Conservation (phyloP, 2,113 vertebrate genomes). For the Erythrolamprus reginae region DNA sequence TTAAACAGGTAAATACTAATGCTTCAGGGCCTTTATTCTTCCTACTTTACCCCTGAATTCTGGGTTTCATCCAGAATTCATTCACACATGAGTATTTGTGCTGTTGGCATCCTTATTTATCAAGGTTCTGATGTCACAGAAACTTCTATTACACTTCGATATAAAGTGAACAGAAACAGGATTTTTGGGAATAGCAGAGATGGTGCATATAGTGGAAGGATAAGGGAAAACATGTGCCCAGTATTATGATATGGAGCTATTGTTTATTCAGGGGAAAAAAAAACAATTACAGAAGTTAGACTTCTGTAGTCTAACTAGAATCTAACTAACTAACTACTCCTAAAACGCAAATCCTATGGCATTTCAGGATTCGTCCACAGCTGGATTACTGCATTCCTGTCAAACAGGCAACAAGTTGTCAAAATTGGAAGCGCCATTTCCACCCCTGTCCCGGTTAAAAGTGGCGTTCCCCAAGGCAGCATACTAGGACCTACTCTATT, state of each 20-base stretch:
- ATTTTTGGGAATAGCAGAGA: neutral
- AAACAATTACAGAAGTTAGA: no score
- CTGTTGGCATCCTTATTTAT: neutral
- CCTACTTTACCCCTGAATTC: neutral
- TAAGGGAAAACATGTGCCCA: neutral
- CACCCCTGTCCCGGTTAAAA: no score
- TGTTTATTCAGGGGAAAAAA: neutral
- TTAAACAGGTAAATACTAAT: neutral
- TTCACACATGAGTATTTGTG: neutral
- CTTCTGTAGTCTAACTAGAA: no score
- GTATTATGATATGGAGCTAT: neutral
- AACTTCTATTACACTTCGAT: neutral
- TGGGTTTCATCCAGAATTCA: neutral
- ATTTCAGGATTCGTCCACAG: no score
- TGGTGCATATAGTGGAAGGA: neutral
- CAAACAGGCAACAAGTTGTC: no score
- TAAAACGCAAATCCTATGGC: no score
- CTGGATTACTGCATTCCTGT: no score
- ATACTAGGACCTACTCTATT: no score
- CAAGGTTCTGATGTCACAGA: neutral
- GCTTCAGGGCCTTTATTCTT: neutral
- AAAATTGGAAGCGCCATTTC: no score
- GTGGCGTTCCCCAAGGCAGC: no score
- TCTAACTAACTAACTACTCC: no score
- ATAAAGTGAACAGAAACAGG: neutral